Conservation (phyloP, 2,888 invertebrate species). For the Osmoderma eremita region DNA sequence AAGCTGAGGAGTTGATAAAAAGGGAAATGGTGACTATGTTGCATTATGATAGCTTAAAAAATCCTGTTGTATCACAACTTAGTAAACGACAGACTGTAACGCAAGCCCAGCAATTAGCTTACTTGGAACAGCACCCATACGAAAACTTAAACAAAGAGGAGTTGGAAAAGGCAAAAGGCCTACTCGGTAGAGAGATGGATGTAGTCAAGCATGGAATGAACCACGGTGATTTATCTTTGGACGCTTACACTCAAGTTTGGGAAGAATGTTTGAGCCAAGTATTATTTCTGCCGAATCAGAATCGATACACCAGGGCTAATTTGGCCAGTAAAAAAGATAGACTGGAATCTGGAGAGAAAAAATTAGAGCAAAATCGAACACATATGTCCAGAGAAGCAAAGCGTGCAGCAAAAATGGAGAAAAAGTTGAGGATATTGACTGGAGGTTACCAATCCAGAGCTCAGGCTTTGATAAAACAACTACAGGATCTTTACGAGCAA, state of each 20-base stretch:
- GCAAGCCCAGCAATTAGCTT: conserved; percentile 79
- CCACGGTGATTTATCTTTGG: conserved; percentile 91
- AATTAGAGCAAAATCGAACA: conserved; percentile 89
- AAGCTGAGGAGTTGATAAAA: conserved; percentile 96
- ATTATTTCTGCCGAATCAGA: conserved; percentile 83
- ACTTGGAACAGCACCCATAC: conserved; percentile 89
- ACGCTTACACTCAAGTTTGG: conserved; percentile 93
- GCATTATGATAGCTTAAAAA: conserved; percentile 86
- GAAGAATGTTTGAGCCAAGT: conserved; percentile 95
- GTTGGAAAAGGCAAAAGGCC: conserved; percentile 70
- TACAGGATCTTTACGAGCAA: conserved; percentile 87
- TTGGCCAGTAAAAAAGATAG: conserved; percentile 96
- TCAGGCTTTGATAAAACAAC: conserved; percentile 87
- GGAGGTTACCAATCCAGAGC: conserved; percentile 85
- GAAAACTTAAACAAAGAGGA: conserved; percentile 77
- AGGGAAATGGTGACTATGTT: conserved; percentile 96
- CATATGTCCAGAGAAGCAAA: conserved; percentile 99
- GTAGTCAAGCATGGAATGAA: conserved; percentile 93
- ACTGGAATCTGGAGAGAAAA: conserved; percentile 91
- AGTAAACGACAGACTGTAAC: conserved; percentile 68
- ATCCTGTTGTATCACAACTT: conserved; percentile 68
- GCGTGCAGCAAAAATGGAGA: conserved; percentile 96
- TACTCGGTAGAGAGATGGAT: conserved; percentile 86
- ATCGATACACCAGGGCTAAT: conserved; percentile 88
- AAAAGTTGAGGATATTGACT: conserved; percentile 94